A percentile compares a stretch with the other conserved stretches of the same genome.
Conservation (phyloP, 2,888 invertebrate genomes). For the Augochlorella aurata region DNA sequence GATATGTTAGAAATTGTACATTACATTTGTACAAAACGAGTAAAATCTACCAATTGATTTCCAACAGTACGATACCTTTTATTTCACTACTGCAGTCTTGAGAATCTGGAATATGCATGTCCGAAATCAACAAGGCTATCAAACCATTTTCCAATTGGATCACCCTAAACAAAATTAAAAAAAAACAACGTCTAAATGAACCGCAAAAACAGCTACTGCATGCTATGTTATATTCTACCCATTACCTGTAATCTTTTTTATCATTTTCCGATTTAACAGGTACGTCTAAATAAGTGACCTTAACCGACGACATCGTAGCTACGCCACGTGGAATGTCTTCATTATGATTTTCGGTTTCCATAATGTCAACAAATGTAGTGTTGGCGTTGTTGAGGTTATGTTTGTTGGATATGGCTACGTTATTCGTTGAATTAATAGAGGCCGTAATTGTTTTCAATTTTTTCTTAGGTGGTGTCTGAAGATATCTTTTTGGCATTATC, state of each 20-base stretch:
- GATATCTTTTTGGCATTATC: conserved; percentile 68
- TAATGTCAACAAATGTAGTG: conserved; percentile 1
- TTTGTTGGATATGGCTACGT: not conserved
- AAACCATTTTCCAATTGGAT: conserved; percentile 88
- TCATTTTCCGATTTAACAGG: conserved; percentile 90
- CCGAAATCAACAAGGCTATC: conserved; percentile 88
- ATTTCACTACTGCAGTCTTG: conserved; percentile 61
- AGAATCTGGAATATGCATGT: conserved; percentile 78
- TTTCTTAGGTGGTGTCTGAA: conserved; percentile 57
- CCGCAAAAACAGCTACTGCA: not conserved
- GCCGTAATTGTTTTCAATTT: conserved; percentile 57
- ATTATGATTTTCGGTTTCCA: conserved; percentile 26
- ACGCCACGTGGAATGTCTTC: not conserved
- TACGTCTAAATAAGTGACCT: conserved; percentile 77
- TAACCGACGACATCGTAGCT: conserved; percentile 32
- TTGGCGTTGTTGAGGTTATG: conserved; percentile 34
- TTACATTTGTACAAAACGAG: not conserved
- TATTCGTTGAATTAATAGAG: conserved; percentile 10
- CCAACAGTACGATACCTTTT: conserved; percentile 71
- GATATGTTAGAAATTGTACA: not conserved
- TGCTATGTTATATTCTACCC: too few species aligned
- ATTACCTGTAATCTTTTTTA: conserved; percentile 89
- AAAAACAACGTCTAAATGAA: not conserved
- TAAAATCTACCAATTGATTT: not conserved
- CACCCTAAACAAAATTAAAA: conserved; percentile 82